Conservation (phyloP, 2,888 invertebrate genomes). For the Coenonympha glycerion region DNA sequence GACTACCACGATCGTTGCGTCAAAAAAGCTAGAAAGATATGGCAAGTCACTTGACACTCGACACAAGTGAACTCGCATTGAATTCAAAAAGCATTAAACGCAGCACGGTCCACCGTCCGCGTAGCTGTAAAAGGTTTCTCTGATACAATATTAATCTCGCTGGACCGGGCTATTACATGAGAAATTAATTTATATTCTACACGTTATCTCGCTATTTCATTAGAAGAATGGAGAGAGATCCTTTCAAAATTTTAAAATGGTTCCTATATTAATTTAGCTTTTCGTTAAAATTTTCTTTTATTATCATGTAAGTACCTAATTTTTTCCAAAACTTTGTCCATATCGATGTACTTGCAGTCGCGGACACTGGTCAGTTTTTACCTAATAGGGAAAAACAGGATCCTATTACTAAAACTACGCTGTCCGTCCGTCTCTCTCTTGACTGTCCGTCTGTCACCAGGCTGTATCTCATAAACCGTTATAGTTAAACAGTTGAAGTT, state of each 20-base stretch:
- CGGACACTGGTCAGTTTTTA: too few species aligned
- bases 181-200: slow-evolving; percentile 54
- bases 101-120: slow-evolving; percentile 32
- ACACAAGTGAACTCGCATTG: too few species aligned
- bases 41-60: too few species aligned
- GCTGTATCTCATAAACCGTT: too few species aligned
- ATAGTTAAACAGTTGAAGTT: too few species aligned
- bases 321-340: slow-evolving; percentile 20
- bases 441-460: too few species aligned
- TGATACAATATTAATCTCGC: slow-evolving; percentile 60
- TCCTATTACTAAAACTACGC: too few species aligned
- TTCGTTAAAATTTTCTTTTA: neutral
- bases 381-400: too few species aligned
- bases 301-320: neutral
- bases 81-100: slow-evolving; percentile 30
- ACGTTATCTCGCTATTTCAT: slow-evolving; percentile 31
- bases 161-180: slow-evolving; percentile 44
- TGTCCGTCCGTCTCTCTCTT: too few species aligned
- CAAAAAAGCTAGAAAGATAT: too few species aligned
- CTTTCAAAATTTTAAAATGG: slow-evolving; percentile 24
- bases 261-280: neutral
- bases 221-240: slow-evolving; percentile 22
- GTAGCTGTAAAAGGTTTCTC: slow-evolving; percentile 52
- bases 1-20: too few species aligned
- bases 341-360: too few species aligned